Evolutionary conservation across 2,797 vertebrate genomes (phyloP).

Genomic region (Sebastes iracundus): DNA sequence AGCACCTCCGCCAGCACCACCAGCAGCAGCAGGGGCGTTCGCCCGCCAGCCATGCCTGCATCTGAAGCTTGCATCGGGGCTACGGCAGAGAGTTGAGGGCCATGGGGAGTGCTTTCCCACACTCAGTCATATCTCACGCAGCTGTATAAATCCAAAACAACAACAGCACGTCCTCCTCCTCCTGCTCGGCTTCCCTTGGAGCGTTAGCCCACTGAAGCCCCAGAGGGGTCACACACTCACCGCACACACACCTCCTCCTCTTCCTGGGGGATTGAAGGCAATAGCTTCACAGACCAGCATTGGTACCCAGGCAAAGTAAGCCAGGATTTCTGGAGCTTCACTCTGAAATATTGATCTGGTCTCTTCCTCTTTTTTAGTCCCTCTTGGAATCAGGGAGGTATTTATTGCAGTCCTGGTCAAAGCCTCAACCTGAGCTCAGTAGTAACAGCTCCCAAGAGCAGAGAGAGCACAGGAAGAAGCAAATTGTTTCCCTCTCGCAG

Average conservation of each 20-base stretch:
- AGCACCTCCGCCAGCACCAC: constrained; percentile 80
- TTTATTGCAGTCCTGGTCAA: constrained; percentile 55
- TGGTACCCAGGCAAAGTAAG: constrained; percentile 34
- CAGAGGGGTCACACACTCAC: constrained; percentile 53
- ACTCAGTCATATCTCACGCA: constrained; percentile 59
- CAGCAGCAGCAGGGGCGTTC: constrained; percentile 83
- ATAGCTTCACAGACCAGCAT: constrained; percentile 32
- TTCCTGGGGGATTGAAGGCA: constrained; percentile 28
- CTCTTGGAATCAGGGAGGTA: constrained; percentile 43
- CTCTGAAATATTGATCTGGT: constrained; percentile 54
- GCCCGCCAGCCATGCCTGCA: constrained; percentile 84
- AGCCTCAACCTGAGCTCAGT: constrained; percentile 35
- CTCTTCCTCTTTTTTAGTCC: constrained; percentile 11
- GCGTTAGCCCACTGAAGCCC: constrained; percentile 35
- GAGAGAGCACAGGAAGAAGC: constrained; percentile 22
- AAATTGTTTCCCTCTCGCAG: constrained; percentile 21
- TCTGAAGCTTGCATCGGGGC: constrained; percentile 36
- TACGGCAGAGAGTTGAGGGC: constrained; percentile 52
- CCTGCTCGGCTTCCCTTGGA: constrained; percentile 24
- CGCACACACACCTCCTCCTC: constrained; percentile 28
- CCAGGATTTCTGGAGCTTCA: constrained; percentile 45
- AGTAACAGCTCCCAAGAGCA: constrained; percentile 32
- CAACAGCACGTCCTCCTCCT: constrained; percentile 48
- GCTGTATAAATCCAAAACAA: constrained; percentile 63
- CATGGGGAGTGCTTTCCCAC: constrained; percentile 28